Base-by-base conservation (phyloP, 2,797 vertebrate species). In the Hydrocynus forskahlii region DNA sequence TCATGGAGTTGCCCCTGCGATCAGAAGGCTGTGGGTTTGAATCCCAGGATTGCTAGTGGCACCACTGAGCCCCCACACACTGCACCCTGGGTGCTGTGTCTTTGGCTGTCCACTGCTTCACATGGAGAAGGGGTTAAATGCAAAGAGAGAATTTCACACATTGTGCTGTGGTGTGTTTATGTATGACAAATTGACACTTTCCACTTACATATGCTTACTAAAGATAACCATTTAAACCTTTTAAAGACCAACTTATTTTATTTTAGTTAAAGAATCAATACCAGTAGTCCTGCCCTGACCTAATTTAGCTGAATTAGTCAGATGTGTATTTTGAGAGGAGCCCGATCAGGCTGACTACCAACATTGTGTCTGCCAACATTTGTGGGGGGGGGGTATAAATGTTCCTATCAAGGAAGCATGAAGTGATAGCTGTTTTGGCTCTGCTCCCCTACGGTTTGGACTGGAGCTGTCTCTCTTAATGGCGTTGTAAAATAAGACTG, bases 281-380 rank as follows among this genome's bases (percentile, higher is more conserved):
- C 19, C 7, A 14, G n/a, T 38, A n/a, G 35, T 23, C n/a, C 25
- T 45, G 14, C 8, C 8, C 66, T 9, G 38, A 35, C 4, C 19
- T 48, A 48, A 16, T 29, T 70, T 48, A 45, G 45, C 10, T 68
- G 3, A 2, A 45, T 48, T 50, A 55, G 67, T 35, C 66, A 48
- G 54, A 50, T 64, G 12, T 35, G 7, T 45, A 7, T 25, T 1
- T 19, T 79, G 25, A 17, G 35, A 63, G 59, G 70, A 62, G 45
- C 21, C 38, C 40, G 19, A 60, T 70, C 16, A 48, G 63, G n/a
- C 16, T 40, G 72, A 38, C 62, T 81, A 83, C 84, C 88, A 89
- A 87, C 90, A 89, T 64, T 62, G 81, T 86, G 80, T 80, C 55
- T 85, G 84, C 86, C 90, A 86, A 86, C 76, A 83, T 87, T 85